Evolutionary conservation across 2,888 invertebrate species (phyloP), one percentile per base, ranked within the genome.

Genomic region (Cheilosia variabilis): DNA sequence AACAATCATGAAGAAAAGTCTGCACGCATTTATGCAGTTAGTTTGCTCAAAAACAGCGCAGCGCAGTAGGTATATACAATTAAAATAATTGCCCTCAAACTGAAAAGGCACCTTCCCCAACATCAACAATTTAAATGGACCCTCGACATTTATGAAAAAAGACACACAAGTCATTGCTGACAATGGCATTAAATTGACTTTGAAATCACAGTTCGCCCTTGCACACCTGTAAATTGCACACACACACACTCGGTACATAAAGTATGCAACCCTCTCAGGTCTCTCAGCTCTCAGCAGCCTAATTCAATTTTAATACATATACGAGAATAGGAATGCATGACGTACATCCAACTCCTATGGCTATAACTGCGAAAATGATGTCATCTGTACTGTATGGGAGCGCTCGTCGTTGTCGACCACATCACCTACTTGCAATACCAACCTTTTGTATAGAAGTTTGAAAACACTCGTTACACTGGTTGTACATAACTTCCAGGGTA

Each of bases 301-400:
- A 78, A 83, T 83, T 83, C 78, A 83, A 83, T 83, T 83, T 83
- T 73, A 83, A 83, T 37, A 13, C 37, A 37, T 13, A 37, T 4
- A 13, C 1, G 10, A 4, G 37, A 37, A 37, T 37, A 13, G 37
- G 37, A 37, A 37, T 37, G 34, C 34, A 34, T 34, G 34, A 27
- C 27, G 68, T 41, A 66, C 78, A 78, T 72, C 78, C 73, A 68
- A 66, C 47, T 47, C 60, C 24, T 19, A 81, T 66, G 66, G 72
- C 62, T 72, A 66, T 72, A 68, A 73, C 66, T 83, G 62, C 27
- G 72, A 68, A 68, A 83, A 83, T 83, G 72, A 78, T 83, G 72
- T 78, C 78, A 63, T 72, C 66, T 50, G 24, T 52, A 62, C 13
- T 37, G 13, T 37, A 13, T 13, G 4, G 68, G n/a, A 58, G 41